Evolutionary conservation across 1,140 invertebrate genomes (phyloP), one percentile per base, ranked within the genome.

Genomic region (Gyrodactylus salaris): DNA sequence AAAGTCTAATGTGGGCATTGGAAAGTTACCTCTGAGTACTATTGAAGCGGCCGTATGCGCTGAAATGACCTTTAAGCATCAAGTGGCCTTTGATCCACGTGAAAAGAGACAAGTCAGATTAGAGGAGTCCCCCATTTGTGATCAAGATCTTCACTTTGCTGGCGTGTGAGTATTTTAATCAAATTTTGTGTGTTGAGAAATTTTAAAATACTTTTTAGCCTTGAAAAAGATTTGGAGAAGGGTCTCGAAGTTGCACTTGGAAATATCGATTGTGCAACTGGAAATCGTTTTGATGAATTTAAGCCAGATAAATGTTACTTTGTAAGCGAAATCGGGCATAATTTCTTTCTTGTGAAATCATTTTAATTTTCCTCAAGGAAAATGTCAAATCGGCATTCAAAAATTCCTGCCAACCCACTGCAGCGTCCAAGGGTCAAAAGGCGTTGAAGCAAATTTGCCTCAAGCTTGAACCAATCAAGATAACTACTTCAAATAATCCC

Each of bases 21-120:
- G 34, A 54, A 54, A 54, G n/a, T 54, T 54, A 54, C 34, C 34
- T n/a, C 7, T 16, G n/a, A 54, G 34, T 54, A 54, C 34, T 16
- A 54, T 54, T n/a, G 34, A 54, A 54, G 34, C 34, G 34, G 70
- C 70, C 7, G 24, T 71, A 21, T 2, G 25, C 7, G 70, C 70
- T 25, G 70, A 71, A 20, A 25, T 71, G 25, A 71, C 70, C 25
- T 71, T 71, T 25, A 21, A 71, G 26, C 25, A 71, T 71, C 70
- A 71, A 25, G 25, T 71, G 1, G 70, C 26, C 20, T 71, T 71
- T 25, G 70, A 71, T 71, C 70, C 70, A 2, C 16, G 20, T 1
- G 25, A 25, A 24, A 20, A 26, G 1, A 21, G 23, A 25, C 70
- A 71, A n/a, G 70, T 71, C 20, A 23, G 21, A 1, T 2, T 71